Evolutionary conservation across 2,113 vertebrate genomes (phyloP).

Genomic region (Neotoma lepida): DNA sequence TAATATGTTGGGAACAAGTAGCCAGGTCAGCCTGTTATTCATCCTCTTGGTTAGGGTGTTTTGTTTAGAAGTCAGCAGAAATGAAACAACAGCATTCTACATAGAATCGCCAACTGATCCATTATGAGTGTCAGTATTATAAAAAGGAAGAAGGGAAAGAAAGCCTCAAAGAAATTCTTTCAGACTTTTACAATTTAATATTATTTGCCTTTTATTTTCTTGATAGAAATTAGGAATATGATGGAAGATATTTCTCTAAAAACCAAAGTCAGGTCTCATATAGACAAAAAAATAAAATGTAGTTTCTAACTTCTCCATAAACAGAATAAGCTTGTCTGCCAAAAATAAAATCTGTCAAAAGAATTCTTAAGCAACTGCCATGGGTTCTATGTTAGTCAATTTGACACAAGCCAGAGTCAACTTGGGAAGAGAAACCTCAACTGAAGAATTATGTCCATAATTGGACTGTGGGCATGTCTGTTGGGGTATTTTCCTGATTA

Average conservation of each 20-base stretch:
- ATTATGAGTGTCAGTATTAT: background rate
- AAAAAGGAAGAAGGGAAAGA: background rate
- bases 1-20: conserved; percentile 64
- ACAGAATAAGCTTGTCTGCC: background rate
- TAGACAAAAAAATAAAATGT: background rate
- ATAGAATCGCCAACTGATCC: background rate
- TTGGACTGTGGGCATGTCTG: background rate
- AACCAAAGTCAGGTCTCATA: background rate
- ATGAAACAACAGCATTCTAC: conserved; percentile 10
- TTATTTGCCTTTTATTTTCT: background rate
- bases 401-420: background rate
- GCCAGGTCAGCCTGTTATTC: conserved; percentile 53
- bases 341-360: conserved; percentile 1
- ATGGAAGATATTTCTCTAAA: conserved; percentile 52
- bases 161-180: background rate
- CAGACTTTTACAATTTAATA: conserved; percentile 1
- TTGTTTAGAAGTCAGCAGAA: conserved; percentile 67
- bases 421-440: background rate
- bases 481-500: background rate
- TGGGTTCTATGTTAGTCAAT: background rate
- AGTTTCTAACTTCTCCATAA: background rate
- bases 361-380: background rate
- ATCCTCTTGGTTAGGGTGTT: conserved; percentile 41
- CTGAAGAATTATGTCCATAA: background rate
- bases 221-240: conserved; percentile 19